A percentile compares a stretch with the other conserved stretches of the same genome.
Evolutionary conservation across 2,113 vertebrate genomes (phyloP).

Genomic region (Scophthalmus maximus): DNA sequence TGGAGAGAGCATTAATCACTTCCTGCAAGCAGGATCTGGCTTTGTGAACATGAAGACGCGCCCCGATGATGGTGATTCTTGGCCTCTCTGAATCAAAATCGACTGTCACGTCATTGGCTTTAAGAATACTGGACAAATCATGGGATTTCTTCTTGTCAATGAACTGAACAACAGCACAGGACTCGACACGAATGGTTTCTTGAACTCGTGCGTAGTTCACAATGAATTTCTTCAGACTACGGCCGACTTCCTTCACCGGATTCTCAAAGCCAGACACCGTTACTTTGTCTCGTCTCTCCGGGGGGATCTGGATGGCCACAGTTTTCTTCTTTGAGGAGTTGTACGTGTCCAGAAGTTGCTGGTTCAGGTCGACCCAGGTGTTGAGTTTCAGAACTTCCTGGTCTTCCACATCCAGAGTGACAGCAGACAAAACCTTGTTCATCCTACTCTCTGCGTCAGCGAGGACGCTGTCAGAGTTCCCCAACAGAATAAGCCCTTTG

Average conservation of each 20-base stretch:
- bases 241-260: slow-evolving; percentile 73
- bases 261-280: slow-evolving; percentile 80
- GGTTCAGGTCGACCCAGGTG: slow-evolving; percentile 77
- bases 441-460: slow-evolving; percentile 84
- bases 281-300: slow-evolving; percentile 54
- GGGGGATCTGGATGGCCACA: slow-evolving; percentile 39
- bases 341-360: slow-evolving; percentile 44
- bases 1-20: slow-evolving; percentile 56
- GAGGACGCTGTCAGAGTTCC: slow-evolving; percentile 65
- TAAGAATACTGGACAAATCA: slow-evolving; percentile 53
- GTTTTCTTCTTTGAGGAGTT: slow-evolving; percentile 63
- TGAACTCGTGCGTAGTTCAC: slow-evolving; percentile 67
- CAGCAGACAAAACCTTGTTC: slow-evolving; percentile 51
- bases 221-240: slow-evolving; percentile 78
- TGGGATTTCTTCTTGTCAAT: slow-evolving; percentile 73
- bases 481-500: slow-evolving; percentile 74
- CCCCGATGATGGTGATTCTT: slow-evolving; percentile 80
- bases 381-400: slow-evolving; percentile 56
- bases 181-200: slow-evolving; percentile 66
- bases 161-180: slow-evolving; percentile 73
- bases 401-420: slow-evolving; percentile 76
- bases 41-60: slow-evolving; percentile 74
- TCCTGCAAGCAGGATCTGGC: slow-evolving; percentile 49
- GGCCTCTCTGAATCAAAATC: slow-evolving; percentile 53
- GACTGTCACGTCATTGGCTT: slow-evolving; percentile 67